Evolutionary conservation across 1,140 invertebrate species (phyloP), one percentile per base, ranked within the genome.

Genomic region (Aleiodes sp.): DNA sequence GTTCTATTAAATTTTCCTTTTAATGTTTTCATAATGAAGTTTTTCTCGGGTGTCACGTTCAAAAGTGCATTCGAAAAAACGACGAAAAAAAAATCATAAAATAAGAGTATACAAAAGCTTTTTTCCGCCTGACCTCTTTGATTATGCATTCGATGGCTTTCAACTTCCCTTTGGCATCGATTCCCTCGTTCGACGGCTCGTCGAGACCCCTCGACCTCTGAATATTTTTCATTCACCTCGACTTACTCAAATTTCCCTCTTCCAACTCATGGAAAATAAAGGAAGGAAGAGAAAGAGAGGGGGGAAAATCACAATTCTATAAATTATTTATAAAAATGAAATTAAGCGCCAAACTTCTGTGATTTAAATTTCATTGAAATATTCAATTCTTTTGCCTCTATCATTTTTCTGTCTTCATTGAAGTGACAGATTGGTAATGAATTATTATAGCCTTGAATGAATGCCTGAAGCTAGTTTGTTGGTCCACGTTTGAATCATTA

Each of bases 71-170:
- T n/a, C n/a, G n/a, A n/a, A n/a, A n/a, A n/a, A n/a, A n/a, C n/a
- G n/a, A n/a, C n/a, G n/a, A n/a, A n/a, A n/a, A n/a, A 24, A 24
- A 24, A 52, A 24, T 4, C 1, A 9, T 24, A 12, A 35, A 12
- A 60, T 33, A 21, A 21, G 35, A 21, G 9, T 39, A 21, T 26
- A 28, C 21, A 37, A 26, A 21, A 39, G 21, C 16, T 39, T 37
- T 46, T 73, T 67, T 70, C 31, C 59, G 39, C 66, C 39, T 70
- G 72, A 73, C 68, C 65, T 64, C 62, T 68, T 71, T 33, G 72
- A 73, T 73, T 73, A 73, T 73, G 63, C 65, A 73, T 73, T 73
- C 68, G 33, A 63, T 52, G 56, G 60, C 57, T 67, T 41, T 67
- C 31, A 67, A 59, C 52, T 67, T 67, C 65, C 61, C 65, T 21